Base-by-base conservation (phyloP, 2,797 vertebrate genomes). In the Scomberomorus guttatus region DNA sequence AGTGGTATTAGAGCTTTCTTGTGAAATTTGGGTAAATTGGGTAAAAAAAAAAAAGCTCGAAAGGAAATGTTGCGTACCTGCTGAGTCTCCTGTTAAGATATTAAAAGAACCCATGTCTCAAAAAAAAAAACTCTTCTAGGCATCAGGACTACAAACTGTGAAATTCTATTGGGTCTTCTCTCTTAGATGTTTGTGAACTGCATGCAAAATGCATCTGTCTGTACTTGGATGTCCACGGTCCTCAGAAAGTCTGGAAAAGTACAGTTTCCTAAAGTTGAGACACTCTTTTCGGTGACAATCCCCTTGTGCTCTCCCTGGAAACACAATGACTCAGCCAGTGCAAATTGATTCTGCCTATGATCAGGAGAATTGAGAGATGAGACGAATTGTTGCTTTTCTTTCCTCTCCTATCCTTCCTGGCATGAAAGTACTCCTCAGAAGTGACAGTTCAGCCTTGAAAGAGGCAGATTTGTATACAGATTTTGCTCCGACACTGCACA, bases 251-350 rank as follows among this genome's bases (percentile, higher is more conserved):
- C 18, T 52, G 37, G 37, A 22, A 46, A 27, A 13, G 17, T 42
- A 42, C 12, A 1, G 11, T 42, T 32, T 42, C 60, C 2, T 52
- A 14, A 70, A 61, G 22, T 56, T 32, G 25, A 56, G 37, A 18
- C 50, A 55, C 12, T 0, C 1, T 46, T 34, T 70, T 58, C 56
- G 54, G 44, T 55, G 46, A 59, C 51, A 61, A 57, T 56, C 69
- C 39, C 42, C 20, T 17, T 17, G 18, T 17, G 39, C 42, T 64
- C 52, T 82, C 37, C 34, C 68, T 74, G 52, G 32, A 71, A 56
- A 79, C 65, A 52, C 70, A 55, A n/a, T 57, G 71, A 77, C 69
- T 85, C 75, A 83, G 72, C 25, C 62, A 6, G 72, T 39, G 61
- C 66, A 74, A 61, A 78, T 60, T 76, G 67, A 66, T 81, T 84